Base-by-base conservation (phyloP, 2,888 invertebrate species). In the Pristionchus mayeri region DNA sequence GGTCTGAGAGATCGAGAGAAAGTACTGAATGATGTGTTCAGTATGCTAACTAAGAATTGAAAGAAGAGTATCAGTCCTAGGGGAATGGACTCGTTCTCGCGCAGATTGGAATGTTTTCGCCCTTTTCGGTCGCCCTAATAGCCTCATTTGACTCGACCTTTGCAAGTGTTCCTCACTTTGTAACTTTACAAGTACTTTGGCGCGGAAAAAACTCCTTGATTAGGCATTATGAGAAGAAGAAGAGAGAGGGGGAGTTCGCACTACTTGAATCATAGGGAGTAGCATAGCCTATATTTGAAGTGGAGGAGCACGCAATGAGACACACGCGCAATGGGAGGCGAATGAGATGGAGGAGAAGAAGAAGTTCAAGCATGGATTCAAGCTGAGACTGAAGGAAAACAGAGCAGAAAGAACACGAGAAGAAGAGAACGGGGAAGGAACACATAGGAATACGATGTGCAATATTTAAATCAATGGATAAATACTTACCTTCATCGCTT, bases 401-500 rank as follows among this genome's bases (percentile, higher is more conserved):
- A 34, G 75, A 40, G 44, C 50, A 44, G 27, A 30, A 27, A 48
- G n/a, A 24, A 52, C 16, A 79, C 4, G 9, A n/a, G n/a, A n/a
- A 52, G 18, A 48, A 76, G 37, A 21, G 50, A 30, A 52, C 13
- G n/a, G 21, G 50, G 34, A 48, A 11, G 27, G 30, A 18, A 50
- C 1, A 81, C 21, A 1, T 21, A n/a, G 6, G 21, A 27, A 75
- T 37, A 30, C 13, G 75, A 75, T 11, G 9, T 6, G 44, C 54
- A 18, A 80, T 3, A 57, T 0, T 30, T 44, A 44, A 44, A 24
- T 16, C 40, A 24, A n/a, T 13, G 2, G 18, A 60, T 16, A 50
- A 85, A 60, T 37, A 52, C 86, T 85, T 40, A 89, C 90, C 88
- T 88, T 92, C 92, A 87, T 92, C 92, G 54, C 88, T 88, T n/a